A percentile compares a stretch with the other conserved stretches of the same genome.
Conservation (phyloP, 1,140 invertebrate species). For the Armadillidium nasatum region DNA sequence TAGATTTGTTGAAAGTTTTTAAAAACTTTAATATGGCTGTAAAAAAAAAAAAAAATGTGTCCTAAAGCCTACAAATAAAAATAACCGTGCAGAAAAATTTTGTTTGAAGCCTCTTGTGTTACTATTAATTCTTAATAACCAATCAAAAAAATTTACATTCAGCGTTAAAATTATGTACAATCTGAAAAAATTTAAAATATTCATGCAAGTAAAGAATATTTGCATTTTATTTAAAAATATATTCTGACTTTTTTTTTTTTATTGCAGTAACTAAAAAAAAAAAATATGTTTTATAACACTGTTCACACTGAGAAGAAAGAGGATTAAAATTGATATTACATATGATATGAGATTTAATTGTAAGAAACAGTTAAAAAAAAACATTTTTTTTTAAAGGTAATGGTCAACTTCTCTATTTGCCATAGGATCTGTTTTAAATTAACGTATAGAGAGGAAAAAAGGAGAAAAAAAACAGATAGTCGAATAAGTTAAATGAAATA, state of each 20-base stretch:
- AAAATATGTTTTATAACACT: neutral
- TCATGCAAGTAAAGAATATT: constrained; percentile 1
- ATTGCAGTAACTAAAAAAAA: neutral
- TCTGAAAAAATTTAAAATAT: neutral
- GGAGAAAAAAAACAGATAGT: neutral
- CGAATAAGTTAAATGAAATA: too few species aligned
- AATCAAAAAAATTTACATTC: constrained; percentile 2
- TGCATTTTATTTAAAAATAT: neutral
- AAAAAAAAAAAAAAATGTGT: neutral
- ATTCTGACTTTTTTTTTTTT: neutral
- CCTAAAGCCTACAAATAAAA: too few species aligned
- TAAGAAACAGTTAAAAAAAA: neutral
- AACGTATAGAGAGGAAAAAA: neutral
- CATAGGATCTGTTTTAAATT: constrained; percentile 1
- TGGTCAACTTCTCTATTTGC: constrained; percentile 12
- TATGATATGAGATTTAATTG: neutral
- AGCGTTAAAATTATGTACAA: neutral
- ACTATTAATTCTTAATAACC: neutral
- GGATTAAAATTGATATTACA: neutral
- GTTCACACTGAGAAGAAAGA: neutral
- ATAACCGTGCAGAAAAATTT: neutral
- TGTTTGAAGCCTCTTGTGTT: neutral
- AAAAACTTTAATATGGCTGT: neutral
- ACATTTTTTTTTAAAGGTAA: neutral
- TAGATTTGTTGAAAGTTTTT: neutral